Conservation (phyloP, 2,113 vertebrate species). For the Hemicordylus capensis region DNA sequence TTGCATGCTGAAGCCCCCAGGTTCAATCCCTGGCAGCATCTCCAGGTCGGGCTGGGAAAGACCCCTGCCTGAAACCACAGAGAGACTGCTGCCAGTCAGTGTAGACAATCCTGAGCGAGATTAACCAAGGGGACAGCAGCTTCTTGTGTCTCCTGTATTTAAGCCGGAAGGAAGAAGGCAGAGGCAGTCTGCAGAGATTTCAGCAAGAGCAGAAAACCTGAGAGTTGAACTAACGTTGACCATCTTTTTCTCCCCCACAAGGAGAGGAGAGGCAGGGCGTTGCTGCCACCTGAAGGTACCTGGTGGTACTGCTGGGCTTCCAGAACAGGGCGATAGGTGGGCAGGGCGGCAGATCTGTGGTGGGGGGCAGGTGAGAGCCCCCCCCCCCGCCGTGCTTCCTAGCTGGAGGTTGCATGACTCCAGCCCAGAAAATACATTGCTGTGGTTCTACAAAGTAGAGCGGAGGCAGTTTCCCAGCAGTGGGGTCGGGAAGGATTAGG, state of each 20-base stretch:
- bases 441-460: neutral
- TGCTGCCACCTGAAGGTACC: conserved; percentile 54
- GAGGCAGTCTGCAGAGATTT: neutral
- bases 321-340: no score
- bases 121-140: no score
- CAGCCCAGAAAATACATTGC: neutral
- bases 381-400: no score
- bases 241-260: neutral
- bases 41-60: neutral
- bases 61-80: no score
- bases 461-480: neutral
- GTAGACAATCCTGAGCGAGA: neutral
- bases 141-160: no score
- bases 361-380: no score
- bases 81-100: neutral
- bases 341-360: neutral
- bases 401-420: neutral
- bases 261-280: neutral
- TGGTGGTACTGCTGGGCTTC: neutral
- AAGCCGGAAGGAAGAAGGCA: no score
- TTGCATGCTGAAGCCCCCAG: no score
- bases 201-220: neutral
- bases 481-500: no score
- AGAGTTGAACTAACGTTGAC: neutral
- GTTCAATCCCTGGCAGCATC: neutral